Evolutionary conservation across 2,797 vertebrate species (phyloP), one percentile per base, ranked within the genome.

Genomic region (Pipistrellus nathusii): DNA sequence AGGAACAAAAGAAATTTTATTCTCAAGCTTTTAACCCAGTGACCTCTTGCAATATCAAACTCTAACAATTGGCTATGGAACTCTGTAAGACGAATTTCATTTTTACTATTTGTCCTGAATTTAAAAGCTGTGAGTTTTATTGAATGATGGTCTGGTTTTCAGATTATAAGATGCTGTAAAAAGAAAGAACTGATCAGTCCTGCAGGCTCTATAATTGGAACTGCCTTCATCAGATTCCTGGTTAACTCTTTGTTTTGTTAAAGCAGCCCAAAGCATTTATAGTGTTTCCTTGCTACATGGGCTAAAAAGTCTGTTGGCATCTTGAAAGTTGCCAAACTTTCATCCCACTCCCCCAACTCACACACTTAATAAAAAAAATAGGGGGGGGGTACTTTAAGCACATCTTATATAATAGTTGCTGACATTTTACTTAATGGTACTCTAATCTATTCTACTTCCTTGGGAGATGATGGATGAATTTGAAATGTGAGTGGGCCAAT

Each of bases 21-120:
- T 66, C 18, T 85, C 55, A n/a, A 57, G 84, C 69, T 94, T 88
- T 96, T 94, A 94, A 94, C 81, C 90, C 55, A 68, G 20, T 85
- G 81, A 89, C 87, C 81, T 90, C 64, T 94, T 82, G 11, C 10
- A 80, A 11, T 84, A 76, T 82, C 91, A 72, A 85, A 55, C 18
- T 91, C 77, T 88, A 35, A 23, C 88, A 80, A 46, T 25, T 25
- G 46, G 53, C 57, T 82, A 35, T 82, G 53, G 62, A 91, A 93
- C 68, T 68, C 68, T 35, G 0, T 85, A 89, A 95, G 77, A 97
- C 1, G 0, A 92, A 93, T 96, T 96, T 93, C 68, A 71, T 91
- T 97, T 97, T 93, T 95, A 88, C 66, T 97, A 46, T 96, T 93
- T 96, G 91, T 96, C 96, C 95, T 88, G 89, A 95, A 94, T 89